Conservation (phyloP, 2,797 vertebrate genomes). For the Vireo griseus region DNA sequence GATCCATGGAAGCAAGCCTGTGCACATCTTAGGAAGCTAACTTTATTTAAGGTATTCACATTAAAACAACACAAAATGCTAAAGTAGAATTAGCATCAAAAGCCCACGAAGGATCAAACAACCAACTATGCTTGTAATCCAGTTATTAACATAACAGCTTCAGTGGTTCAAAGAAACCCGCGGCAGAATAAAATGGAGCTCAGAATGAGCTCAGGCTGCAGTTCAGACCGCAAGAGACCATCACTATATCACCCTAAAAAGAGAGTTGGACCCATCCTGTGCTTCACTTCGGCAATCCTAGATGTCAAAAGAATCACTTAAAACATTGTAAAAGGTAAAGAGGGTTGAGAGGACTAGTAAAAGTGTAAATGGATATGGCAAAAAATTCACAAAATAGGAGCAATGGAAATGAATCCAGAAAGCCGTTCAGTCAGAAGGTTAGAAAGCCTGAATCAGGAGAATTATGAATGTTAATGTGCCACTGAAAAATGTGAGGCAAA, state of each 20-base stretch:
- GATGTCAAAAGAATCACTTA: background rate
- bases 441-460: conserved; percentile 22
- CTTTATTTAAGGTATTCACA: background rate
- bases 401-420: conserved; percentile 1
- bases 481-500: background rate
- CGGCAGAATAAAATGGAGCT: background rate
- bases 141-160: background rate
- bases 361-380: conserved; percentile 43
- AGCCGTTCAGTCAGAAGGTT: background rate
- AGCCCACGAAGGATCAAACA: background rate
- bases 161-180: background rate
- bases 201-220: background rate
- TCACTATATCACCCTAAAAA: background rate
- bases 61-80: background rate
- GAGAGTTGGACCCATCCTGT: background rate
- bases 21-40: background rate
- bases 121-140: background rate
- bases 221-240: background rate
- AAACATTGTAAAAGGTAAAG: conserved; percentile 1
- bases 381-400: background rate
- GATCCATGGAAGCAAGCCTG: background rate
- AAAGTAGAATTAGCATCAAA: background rate
- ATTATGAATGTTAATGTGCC: background rate
- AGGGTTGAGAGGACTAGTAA: background rate
- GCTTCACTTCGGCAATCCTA: background rate